Base-by-base conservation (phyloP, 2,113 vertebrate genomes). In the Apeltes quadracus region DNA sequence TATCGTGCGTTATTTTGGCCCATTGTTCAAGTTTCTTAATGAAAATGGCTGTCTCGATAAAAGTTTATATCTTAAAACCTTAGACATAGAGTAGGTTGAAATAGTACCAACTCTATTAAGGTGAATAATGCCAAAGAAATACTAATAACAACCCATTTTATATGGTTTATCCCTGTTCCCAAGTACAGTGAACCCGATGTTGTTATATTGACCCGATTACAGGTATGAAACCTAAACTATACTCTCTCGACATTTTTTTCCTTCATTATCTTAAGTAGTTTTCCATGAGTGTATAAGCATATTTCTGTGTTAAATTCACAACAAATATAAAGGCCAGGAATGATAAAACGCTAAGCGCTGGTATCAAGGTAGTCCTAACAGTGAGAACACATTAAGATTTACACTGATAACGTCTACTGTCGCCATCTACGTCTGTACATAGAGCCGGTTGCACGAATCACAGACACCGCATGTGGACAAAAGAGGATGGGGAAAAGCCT, bases 401-500 rank as follows among this genome's bases (percentile, higher is more conserved):
- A 71, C 64, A 81, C 43, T 69, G 43, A 41, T 78, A 78, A 46
- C 32, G 38, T 61, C 48, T 61, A 51, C 62, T 23, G 76, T 51
- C 5, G 54, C 65, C 77, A 23, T 79, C 69, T 56, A 75, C 22
- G 46, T 79, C 71, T 85, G 73, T 77, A 69, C 69, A 68, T 44
- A 79, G 75, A 72, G 76, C 27, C 62, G 4, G 25, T 27, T 22
- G 66, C 75, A 80, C 38, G 39, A 64, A 74, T 75, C 57, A 81
- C 81, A 87, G 83, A 85, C 85, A 57, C 86, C 0, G 80, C 88
- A 84, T 88, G 89, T 34, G 54, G 69, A 69, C 72, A 67, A 84
- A 89, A 89, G 82, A 88, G 89, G 88, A 89, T 90, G 86, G 61
- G 82, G 74, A 85, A 89, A 85, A 84, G 66, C 81, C 69, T 82